These are phyloP conservation scores for Natrix natrix DNA, from an alignment of 2,797 vertebrate species.

Conservation along the genomic window DNA sequence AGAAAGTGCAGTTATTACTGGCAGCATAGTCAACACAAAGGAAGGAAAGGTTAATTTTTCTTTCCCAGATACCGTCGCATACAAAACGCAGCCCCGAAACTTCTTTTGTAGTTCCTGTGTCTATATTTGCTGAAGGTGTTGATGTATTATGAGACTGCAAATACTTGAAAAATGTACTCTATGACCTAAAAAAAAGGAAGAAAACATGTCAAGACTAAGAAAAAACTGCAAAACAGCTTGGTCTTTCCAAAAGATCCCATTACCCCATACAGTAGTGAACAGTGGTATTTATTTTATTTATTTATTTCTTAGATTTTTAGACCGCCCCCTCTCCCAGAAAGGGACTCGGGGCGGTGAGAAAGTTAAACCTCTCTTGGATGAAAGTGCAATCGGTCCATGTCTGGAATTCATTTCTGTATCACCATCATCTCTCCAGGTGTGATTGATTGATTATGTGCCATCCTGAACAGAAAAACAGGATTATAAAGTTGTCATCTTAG, in stretches of 20 bases:
- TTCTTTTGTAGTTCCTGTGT: neutral
- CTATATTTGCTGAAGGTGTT: neutral
- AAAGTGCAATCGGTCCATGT: neutral
- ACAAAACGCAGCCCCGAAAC: neutral
- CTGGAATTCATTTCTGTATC: neutral
- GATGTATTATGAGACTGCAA: neutral
- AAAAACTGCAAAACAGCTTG: neutral
- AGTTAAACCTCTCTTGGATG: neutral
- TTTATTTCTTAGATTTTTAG: too few relatives aligned
- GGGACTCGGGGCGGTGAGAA: too few relatives aligned
- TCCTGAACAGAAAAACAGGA: neutral
- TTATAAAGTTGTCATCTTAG: neutral
- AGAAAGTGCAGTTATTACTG: neutral
- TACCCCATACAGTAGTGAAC: neutral
- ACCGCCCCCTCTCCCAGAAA: too few relatives aligned
- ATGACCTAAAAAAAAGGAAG: neutral
- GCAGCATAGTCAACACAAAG: neutral
- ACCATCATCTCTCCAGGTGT: neutral
- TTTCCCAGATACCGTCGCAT: neutral
- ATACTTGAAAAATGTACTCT: neutral
- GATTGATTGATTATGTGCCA: neutral
- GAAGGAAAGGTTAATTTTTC: neutral
- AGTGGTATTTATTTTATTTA: too few relatives aligned
- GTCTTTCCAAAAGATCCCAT: neutral
- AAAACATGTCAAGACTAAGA: neutral